Evolutionary conservation across 2,888 invertebrate species (phyloP).

Genomic region (Lasius fuliginosus): DNA sequence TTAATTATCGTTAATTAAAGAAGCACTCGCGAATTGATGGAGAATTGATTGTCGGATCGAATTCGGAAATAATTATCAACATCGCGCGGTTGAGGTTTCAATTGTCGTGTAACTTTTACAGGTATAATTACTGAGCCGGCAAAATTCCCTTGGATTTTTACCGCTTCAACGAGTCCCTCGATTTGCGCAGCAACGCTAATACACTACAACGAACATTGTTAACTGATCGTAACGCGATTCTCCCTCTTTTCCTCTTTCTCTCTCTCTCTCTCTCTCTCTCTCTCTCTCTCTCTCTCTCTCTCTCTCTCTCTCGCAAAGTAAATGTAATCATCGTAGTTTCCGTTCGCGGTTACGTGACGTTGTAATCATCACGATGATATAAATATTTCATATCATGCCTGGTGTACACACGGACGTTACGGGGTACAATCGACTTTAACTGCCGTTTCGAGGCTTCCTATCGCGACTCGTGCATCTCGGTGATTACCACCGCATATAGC

Average conservation of each 20-base stretch:
- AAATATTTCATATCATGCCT: conserved; percentile 77
- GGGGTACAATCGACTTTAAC: conserved; percentile 74
- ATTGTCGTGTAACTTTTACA: conserved; percentile 28
- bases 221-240: conserved; percentile 54
- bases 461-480: conserved; percentile 78
- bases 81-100: conserved; percentile 13
- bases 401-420: conserved; percentile 61
- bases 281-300: no score
- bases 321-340: conserved; percentile 78
- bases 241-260: neutral
- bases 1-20: conserved; percentile 19
- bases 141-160: conserved; percentile 44
- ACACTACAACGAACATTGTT: conserved; percentile 37
- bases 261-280: conserved; percentile 18
- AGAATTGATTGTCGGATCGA: neutral
- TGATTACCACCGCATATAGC: conserved; percentile 66
- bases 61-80: conserved; percentile 25
- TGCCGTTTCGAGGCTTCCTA: conserved; percentile 71
- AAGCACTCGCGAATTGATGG: neutral
- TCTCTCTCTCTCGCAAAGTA: conserved; percentile 64
- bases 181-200: conserved; percentile 31
- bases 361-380: conserved; percentile 66
- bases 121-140: conserved; percentile 29
- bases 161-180: conserved; percentile 12
- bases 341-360: conserved; percentile 73